Evolutionary conservation across 2,113 vertebrate species (phyloP).

Genomic region (Nesogale talazaci): DNA sequence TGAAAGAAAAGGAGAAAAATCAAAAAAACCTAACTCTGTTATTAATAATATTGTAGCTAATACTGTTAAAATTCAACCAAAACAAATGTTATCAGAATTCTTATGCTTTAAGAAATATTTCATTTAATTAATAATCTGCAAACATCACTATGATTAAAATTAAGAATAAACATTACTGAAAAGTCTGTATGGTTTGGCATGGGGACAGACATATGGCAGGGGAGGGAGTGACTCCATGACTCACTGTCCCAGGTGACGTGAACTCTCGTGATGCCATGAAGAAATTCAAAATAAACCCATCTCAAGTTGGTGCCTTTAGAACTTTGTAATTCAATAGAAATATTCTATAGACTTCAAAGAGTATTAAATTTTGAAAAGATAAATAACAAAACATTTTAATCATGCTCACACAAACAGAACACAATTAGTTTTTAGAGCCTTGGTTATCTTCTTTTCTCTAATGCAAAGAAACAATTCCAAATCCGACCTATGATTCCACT

Average conservation of each 20-base stretch:
- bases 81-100: too few relatives aligned
- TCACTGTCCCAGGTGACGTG: background rate
- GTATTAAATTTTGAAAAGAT: background rate
- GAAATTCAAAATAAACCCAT: background rate
- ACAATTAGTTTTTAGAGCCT: background rate
- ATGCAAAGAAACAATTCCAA: background rate
- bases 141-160: background rate
- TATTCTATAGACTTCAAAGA: constrained; percentile 9
- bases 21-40: too few relatives aligned
- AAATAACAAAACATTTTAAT: background rate
- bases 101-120: too few relatives aligned
- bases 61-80: too few relatives aligned
- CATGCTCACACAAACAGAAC: background rate
- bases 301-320: background rate
- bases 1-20: too few relatives aligned
- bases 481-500: background rate
- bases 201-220: background rate
- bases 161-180: background rate
- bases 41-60: too few relatives aligned
- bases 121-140: too few relatives aligned
- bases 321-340: background rate
- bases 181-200: background rate
- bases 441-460: background rate
- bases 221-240: too few relatives aligned
- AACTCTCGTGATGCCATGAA: background rate